Base-by-base conservation (phyloP, 1,140 invertebrate species). In the Drosophila azteca region DNA sequence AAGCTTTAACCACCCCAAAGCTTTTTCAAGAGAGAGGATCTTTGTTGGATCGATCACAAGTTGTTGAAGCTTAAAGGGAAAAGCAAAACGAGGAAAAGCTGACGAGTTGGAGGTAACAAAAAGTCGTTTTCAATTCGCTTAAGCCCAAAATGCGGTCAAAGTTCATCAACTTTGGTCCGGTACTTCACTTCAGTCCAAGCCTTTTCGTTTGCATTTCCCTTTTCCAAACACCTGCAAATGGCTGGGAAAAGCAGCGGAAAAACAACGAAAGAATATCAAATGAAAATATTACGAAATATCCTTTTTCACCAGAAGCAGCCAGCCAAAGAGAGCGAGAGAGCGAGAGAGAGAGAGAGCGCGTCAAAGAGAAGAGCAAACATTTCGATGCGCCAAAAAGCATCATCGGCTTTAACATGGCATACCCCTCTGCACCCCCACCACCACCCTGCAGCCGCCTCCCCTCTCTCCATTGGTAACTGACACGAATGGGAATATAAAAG, bases 401-500 rank as follows among this genome's bases (percentile, higher is more conserved):
- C 69, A 58, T 51, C 61, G 35, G 35, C 35, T 39, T 39, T 39
- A 39, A 39, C 50, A 57, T 73, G 57, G 55, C 44, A 39, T 31
- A 50, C 41, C n/a, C 5, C 20, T n/a, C 39, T 8, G 13, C 43
- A 6, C 13, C 1, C 3, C 17, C 5, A 4, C n/a, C 17, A 6
- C 11, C 15, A 20, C 17, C 17, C 17, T 20, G 1, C 17, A 20
- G 17, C 17, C 22, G 6, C 31, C 31, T 22, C 43, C 39, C 41
- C 65, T 26, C 65, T 26, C 43, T 2, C 31, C 31, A 9, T 24
- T 29, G 26, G 57, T 41, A 60, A 59, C 58, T 63, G 70, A 68
- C 64, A 77, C 73, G 81, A 85, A 85, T 85, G 83, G 79, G 83
- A 83, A 88, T 87, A 87, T 87, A 87, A 87, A 87, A 87, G 83